Evolutionary conservation across 2,113 vertebrate genomes (phyloP), one percentile per base, ranked within the genome.

Genomic region (Phylloscopus whistleri): DNA sequence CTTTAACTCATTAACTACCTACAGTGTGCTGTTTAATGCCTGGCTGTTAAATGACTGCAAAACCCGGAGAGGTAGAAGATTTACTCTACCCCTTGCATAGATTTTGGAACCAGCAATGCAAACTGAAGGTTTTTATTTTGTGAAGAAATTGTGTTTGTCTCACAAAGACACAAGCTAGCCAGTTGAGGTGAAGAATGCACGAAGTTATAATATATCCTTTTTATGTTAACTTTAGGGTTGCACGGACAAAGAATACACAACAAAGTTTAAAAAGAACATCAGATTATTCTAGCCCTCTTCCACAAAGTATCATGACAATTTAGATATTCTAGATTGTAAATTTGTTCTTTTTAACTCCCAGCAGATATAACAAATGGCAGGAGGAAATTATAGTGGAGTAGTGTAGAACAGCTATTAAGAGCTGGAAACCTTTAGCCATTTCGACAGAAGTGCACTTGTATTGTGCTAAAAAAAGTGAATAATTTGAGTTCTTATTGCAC

Each of bases 401-500:
- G 64, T 21, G 7, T 77, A 78, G 31, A 90, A 87, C n/a, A 85
- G 39, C 21, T 93, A 68, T 22, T 52, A 87, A 79, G 58, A 82
- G 58, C 68, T 84, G 77, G 46, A 86, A 88, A 70, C n/a, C 68
- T 91, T 81, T 48, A 93, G 69, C 62, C 67, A 83, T 83, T 78
- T 93, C 15, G 30, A 83, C 20, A 51, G n/a, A 82, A 89, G 52
- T 33, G 51, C 69, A 75, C 16, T 58, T 44, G 22, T 56, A 58
- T 21, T 39, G 59, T 23, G 22, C 60, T 73, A 74, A 85, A 87
- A 89, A 72, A 86, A 64, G 43, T 66, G 39, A 93, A 86, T 81
- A 86, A 77, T 66, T 90, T 79, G 67, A 44, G 83, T 95, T 94
- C 70, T 87, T 87, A 84, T 46, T 78, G 30, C 27, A 95, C 52